Evolutionary conservation across 2,113 vertebrate species (phyloP).

Genomic region (Siphamia tubifer): DNA sequence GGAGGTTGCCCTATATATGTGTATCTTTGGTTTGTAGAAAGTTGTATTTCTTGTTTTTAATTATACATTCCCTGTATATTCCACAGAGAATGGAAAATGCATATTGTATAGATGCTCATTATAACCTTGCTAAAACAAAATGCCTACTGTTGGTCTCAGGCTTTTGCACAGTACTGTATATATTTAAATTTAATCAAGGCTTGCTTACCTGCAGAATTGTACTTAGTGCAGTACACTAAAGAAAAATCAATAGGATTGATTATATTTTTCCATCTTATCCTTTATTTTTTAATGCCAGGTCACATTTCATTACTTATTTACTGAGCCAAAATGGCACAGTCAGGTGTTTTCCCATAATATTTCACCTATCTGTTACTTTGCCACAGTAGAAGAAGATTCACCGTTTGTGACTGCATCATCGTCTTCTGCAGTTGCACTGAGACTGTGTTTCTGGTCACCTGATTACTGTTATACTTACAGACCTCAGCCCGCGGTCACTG

Average conservation of each 20-base stretch:
- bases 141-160: no score
- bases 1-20: no score
- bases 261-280: background rate
- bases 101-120: no score
- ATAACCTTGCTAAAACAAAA: no score
- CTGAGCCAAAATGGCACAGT: background rate
- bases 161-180: background rate
- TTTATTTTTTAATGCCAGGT: no score
- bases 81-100: no score
- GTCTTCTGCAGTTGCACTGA: background rate
- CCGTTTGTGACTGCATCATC: background rate
- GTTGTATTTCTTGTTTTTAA: no score
- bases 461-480: slow-evolving; percentile 18
- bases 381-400: background rate
- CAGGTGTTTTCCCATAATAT: background rate
- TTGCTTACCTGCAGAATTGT: background rate
- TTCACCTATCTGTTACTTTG: background rate
- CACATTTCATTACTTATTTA: background rate
- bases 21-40: no score
- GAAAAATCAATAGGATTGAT: background rate
- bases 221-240: background rate
- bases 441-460: background rate
- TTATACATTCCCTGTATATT: no score
- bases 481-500: slow-evolving; percentile 25
- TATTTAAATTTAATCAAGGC: background rate